phyloP scores from a whole-genome alignment of 2,113 vertebrate species.

The Aramus guarauna region DNA sequence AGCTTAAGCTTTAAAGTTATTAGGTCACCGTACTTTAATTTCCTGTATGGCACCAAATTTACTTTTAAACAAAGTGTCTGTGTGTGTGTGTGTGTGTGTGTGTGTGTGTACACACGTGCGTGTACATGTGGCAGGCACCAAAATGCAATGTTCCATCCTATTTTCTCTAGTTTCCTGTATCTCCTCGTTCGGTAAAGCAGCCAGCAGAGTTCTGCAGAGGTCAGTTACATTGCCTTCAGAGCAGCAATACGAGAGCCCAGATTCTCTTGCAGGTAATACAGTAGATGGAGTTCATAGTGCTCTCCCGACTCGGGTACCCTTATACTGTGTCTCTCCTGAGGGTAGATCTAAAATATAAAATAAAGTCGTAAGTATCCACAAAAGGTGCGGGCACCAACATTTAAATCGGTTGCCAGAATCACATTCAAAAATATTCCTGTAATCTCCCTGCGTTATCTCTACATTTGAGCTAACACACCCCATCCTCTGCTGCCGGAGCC shows the following conservation, averaged over 20 bases:
- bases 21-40: constrained; percentile 32
- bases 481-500: not conserved
- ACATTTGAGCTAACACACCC: not conserved
- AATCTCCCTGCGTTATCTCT: not conserved
- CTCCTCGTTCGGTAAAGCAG: constrained; percentile 44
- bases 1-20: constrained; percentile 31
- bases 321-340: constrained; percentile 86
- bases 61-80: constrained; percentile 35
- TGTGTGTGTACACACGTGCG: not conserved
- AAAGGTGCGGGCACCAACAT: not conserved
- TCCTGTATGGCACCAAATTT: constrained; percentile 67
- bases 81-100: not conserved
- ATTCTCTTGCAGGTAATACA: constrained; percentile 85
- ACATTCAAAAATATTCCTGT: not conserved
- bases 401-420: not conserved
- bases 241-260: constrained; percentile 79
- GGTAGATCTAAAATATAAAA: constrained; percentile 76
- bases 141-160: constrained; percentile 11
- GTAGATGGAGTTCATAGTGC: constrained; percentile 83
- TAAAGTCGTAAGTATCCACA: not conserved
- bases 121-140: constrained; percentile 60
- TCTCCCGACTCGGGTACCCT: constrained; percentile 82
- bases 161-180: constrained; percentile 14
- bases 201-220: constrained; percentile 20
- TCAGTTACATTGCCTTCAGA: constrained; percentile 75